Conservation (phyloP, 1,140 invertebrate species). For the Coboldia fuscipes region DNA sequence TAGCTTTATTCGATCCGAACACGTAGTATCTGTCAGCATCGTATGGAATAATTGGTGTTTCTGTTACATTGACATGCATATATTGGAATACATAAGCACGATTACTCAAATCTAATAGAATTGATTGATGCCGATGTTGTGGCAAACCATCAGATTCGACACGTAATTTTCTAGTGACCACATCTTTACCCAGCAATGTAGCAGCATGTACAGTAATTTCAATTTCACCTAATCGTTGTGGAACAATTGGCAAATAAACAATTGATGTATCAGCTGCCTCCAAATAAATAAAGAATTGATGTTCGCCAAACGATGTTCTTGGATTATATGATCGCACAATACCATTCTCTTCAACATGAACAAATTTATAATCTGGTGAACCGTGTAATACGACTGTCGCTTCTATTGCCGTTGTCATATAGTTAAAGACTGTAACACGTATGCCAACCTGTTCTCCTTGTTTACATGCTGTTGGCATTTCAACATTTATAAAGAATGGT, state of each 20-base stretch:
- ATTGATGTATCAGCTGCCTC: constrained; percentile 50
- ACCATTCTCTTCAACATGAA: constrained; percentile 81
- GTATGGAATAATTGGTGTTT: constrained; percentile 76
- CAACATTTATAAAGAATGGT: constrained; percentile 88
- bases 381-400: constrained; percentile 67
- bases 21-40: constrained; percentile 78
- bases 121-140: constrained; percentile 77
- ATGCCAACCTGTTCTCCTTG: constrained; percentile 89
- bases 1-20: constrained; percentile 77
- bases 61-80: constrained; percentile 85
- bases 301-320: constrained; percentile 69
- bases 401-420: constrained; percentile 62
- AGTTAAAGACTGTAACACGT: constrained; percentile 84
- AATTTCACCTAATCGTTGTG: constrained; percentile 56
- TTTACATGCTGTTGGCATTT: constrained; percentile 62
- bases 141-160: constrained; percentile 85
- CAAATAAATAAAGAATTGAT: constrained; percentile 85
- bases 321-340: constrained; percentile 68
- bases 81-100: constrained; percentile 83
- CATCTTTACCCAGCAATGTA: constrained; percentile 66
- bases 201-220: constrained; percentile 61
- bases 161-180: constrained; percentile 41
- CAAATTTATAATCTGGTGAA: constrained; percentile 81
- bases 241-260: constrained; percentile 80
- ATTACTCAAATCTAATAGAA: constrained; percentile 78